Conservation (phyloP, 2,113 vertebrate genomes). For the Turdus rufiventris region DNA sequence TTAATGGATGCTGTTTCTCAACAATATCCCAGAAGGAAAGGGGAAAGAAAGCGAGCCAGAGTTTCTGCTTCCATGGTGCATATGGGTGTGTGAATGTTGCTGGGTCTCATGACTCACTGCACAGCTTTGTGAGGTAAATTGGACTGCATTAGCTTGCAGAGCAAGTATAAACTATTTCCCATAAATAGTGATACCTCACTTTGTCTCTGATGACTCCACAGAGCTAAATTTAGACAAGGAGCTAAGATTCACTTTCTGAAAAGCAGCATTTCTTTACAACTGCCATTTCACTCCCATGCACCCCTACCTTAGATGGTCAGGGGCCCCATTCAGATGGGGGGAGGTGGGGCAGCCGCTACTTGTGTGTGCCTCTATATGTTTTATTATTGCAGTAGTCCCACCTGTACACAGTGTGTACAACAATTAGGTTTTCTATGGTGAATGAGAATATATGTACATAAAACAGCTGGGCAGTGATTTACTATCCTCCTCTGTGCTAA, state of each 20-base stretch:
- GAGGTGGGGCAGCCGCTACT: background rate
- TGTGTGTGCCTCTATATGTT: accelerated
- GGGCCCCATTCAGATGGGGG: background rate
- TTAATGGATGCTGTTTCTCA: background rate
- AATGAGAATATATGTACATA: background rate
- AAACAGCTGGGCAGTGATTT: background rate
- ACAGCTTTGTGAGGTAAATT: background rate
- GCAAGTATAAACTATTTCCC: background rate
- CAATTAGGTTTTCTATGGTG: background rate
- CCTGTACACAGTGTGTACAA: background rate
- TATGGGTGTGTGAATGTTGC: background rate
- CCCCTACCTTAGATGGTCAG: background rate
- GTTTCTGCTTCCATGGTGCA: background rate
- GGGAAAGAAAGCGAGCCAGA: slow-evolving; percentile 22
- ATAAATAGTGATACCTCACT: slow-evolving; percentile 12
- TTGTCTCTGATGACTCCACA: background rate
- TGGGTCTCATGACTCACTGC: slow-evolving; percentile 19
- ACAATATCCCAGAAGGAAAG: background rate
- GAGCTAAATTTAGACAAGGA: slow-evolving; percentile 22
- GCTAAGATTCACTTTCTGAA: background rate
- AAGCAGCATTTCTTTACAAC: background rate
- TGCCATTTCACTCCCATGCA: background rate
- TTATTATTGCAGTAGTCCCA: background rate
- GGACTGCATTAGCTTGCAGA: background rate
- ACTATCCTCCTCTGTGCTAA: background rate